Evolutionary conservation across 2,888 invertebrate species (phyloP), one percentile per base, ranked within the genome.

Genomic region (Cecidostiba fungosa): DNA sequence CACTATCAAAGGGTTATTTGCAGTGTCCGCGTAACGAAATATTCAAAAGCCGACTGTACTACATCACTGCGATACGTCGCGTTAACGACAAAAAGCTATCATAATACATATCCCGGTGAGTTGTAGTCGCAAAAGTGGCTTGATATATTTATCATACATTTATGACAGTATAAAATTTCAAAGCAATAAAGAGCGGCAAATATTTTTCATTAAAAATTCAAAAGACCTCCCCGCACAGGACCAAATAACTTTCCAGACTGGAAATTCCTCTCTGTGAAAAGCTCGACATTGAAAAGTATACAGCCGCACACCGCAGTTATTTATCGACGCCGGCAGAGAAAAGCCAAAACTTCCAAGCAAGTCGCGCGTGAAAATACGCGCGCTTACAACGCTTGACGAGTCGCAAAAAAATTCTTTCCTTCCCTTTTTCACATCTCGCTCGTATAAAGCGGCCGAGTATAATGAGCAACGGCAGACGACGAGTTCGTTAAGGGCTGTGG

Each of bases 401-500:
- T 29, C 14, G 29, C 26, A 66, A 62, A 62, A 26, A 12, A 12
- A 12, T 66, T 4, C 29, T 26, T 1, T 14, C 26, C 29, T 66
- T 16, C 66, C 23, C 23, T 66, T 26, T 6, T 5, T 12, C 26
- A 29, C 29, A 26, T 1, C 6, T 66, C 29, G 23, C 66, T 66
- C 29, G n/a, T n/a, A 29, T 66, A 29, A 29, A 66, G 29, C 66
- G 12, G 23, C 8, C 14, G 26, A 66, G 66, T 12, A 66, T 66
- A 66, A 66, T 66, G 66, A 66, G 66, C 66, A 66, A 12, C 29
- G 26, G 66, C 29, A 66, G 66, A 26, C 26, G 66, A 14, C 29
- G 66, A 66, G 66, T 29, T 66, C 29, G 29, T 66, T 66, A 66
- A n/a, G 54, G 54, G n/a, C 2, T n/a, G 54, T 54, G n/a, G 54